A percentile compares a stretch with the other conserved stretches of the same genome.
These are phyloP conservation scores for Agrypnia vestita DNA, from an alignment of 1,140 invertebrate species.

Conservation along the genomic window DNA sequence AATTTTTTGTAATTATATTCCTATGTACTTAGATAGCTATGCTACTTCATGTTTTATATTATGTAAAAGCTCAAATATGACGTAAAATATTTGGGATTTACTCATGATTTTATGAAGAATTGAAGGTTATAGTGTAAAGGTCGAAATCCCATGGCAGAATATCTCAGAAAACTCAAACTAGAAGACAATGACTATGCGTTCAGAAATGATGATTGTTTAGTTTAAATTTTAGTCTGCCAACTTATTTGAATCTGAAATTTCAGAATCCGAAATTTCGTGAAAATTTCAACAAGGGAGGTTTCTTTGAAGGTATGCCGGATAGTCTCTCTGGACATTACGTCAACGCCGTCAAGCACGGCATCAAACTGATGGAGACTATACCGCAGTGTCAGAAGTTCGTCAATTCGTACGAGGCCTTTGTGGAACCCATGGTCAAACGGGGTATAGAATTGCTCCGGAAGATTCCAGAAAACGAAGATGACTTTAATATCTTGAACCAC, in stretches of 20 bases:
- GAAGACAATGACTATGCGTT: too few relatives aligned
- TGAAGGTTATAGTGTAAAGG: too few relatives aligned
- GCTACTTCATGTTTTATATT: too few relatives aligned
- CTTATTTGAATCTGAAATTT: conserved; percentile 16
- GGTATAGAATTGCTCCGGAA: conserved; percentile 55
- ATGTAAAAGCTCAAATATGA: too few relatives aligned
- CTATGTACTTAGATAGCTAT: too few relatives aligned
- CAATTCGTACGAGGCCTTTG: conserved; percentile 31
- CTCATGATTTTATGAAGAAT: too few relatives aligned
- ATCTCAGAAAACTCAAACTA: too few relatives aligned
- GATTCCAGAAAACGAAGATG: conserved; percentile 66
- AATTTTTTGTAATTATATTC: too few relatives aligned
- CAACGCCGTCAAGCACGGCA: conserved; percentile 46
- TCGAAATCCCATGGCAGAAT: too few relatives aligned
- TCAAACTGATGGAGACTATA: conserved; percentile 48
- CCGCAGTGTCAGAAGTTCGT: conserved; percentile 41
- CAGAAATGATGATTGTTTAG: too few relatives aligned
- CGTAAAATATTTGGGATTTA: too few relatives aligned
- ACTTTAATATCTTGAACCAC: conserved; percentile 77
- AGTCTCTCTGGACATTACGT: conserved; percentile 50
- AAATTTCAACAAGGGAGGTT: conserved; percentile 65
- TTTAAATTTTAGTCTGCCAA: too few relatives aligned
- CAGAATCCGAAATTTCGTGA: conserved; percentile 67
- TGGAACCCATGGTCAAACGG: conserved; percentile 49
- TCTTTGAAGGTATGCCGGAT: conserved; percentile 59